Conservation (phyloP, 2,888 invertebrate species). For the Drosophila emarginata region DNA sequence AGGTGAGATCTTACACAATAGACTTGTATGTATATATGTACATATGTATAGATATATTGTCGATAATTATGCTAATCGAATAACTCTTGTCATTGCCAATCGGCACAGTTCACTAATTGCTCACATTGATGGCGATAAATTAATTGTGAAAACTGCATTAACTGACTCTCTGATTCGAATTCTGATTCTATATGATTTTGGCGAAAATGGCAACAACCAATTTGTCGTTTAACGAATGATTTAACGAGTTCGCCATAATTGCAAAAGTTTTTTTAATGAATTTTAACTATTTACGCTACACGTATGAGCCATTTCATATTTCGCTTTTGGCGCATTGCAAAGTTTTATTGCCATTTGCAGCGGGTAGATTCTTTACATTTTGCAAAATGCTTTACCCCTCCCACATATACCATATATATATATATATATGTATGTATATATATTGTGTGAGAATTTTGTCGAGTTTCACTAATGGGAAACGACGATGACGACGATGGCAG, state of each 20-base stretch:
- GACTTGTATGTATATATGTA: constrained; percentile 23
- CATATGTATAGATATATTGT: constrained; percentile 19
- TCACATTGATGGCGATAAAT: constrained; percentile 52
- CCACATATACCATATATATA: neutral
- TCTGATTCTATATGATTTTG: neutral
- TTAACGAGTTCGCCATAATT: constrained; percentile 35
- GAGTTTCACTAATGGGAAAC: constrained; percentile 18
- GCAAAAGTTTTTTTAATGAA: constrained; percentile 72
- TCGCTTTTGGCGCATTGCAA: constrained; percentile 30
- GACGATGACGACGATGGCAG: constrained; percentile 11
- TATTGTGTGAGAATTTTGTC: constrained; percentile 23
- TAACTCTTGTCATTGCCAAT: constrained; percentile 61
- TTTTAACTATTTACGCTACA: constrained; percentile 54
- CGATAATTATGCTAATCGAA: constrained; percentile 71
- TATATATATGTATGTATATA: constrained; percentile 1
- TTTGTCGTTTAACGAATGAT: neutral
- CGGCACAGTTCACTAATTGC: constrained; percentile 58
- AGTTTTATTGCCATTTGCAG: constrained; percentile 60
- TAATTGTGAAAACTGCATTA: constrained; percentile 25
- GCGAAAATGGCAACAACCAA: neutral
- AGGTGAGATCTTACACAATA: constrained; percentile 30
- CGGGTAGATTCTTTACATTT: constrained; percentile 53
- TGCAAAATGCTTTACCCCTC: constrained; percentile 20
- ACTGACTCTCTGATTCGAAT: neutral
- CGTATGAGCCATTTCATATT: constrained; percentile 45